Evolutionary conservation across 2,888 invertebrate species (phyloP), one percentile per base, ranked within the genome.

Genomic region (Ornithoptera alexandrae): DNA sequence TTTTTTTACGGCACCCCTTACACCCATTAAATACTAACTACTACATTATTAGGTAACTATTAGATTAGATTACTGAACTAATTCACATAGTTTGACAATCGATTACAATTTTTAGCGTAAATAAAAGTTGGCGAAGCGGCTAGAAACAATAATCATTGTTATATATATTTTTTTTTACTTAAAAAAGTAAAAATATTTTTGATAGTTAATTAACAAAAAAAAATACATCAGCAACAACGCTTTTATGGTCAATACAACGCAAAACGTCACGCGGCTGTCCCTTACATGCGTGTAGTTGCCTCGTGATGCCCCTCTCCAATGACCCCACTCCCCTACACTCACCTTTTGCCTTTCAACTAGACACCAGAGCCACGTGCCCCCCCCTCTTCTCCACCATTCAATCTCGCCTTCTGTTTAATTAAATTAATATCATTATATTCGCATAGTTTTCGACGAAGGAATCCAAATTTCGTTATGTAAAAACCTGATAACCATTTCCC

Each of bases 201-300:
- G 46, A 10, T 10, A 46, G 46, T 10, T 46, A 15, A 30, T 30
- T 30, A 30, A 30, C 30, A 5, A 30, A 30, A 30, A 30, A 50
- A 50, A 50, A 5, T 50, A 2, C 10, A 50, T 50, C 2, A 5
- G 17, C 15, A 50, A 50, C 50, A 15, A 5, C 50, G 50, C 50
- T 10, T 50, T 3, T 50, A 1, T 18, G 50, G 50, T 15, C 50
- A 17, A 15, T 2, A 8, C 12, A 57, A 18, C 1, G 8, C 22
- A 20, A n/a, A 22, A 4, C 15, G 57, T 68, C 68, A 60, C 74
- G 75, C 70, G 73, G 72, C 74, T 36, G 17, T 59, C 62, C 30
- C 30, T 62, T 67, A 68, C 72, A 72, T 72, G 70, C 73, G 72
- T 74, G 74, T 69, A 65, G 20, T 36, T n/a, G 72, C 74, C 72